These are phyloP conservation scores for Xestobium rufovillosum DNA, from an alignment of 2,888 invertebrate species.

Conservation along the genomic window DNA sequence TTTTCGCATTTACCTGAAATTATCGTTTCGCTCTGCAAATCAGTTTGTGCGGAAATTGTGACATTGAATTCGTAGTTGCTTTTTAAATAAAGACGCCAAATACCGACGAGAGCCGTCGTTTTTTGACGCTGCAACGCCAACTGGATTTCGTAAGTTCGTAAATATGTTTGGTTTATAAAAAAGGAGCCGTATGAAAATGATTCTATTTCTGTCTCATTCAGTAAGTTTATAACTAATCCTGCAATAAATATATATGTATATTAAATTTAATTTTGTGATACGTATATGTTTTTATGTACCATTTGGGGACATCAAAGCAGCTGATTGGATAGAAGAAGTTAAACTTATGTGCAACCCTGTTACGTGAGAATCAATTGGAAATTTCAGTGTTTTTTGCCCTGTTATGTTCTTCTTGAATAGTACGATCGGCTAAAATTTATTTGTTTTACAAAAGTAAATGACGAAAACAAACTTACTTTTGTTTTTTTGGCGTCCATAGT, in stretches of 20 bases:
- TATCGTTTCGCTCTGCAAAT: conserved; percentile 24
- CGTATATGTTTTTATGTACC: conserved; percentile 24
- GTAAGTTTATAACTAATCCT: conserved; percentile 49
- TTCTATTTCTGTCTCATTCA: conserved; percentile 44
- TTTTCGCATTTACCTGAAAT: too few species aligned
- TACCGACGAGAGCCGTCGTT: conserved; percentile 27
- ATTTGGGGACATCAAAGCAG: conserved; percentile 26
- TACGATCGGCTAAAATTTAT: conserved; percentile 25
- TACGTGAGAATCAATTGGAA: conserved; percentile 41
- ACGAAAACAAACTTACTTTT: too few species aligned
- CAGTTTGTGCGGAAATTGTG: conserved; percentile 32
- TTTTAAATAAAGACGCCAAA: conserved; percentile 32
- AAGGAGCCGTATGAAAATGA: conserved; percentile 42
- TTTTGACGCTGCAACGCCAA: conserved; percentile 25
- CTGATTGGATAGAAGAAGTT: conserved; percentile 21
- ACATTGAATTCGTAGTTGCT: conserved; percentile 33
- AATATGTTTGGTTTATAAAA: too few species aligned
- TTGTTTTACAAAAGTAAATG: conserved; percentile 10
- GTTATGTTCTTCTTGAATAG: conserved; percentile 23
- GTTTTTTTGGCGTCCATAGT: too few species aligned
- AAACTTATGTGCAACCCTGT: conserved; percentile 30
- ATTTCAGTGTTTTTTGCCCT: conserved; percentile 33
- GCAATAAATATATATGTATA: conserved; percentile 20
- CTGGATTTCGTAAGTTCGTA: conserved; percentile 29
- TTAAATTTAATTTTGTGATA: too few species aligned